These are phyloP conservation scores for Geotrypetes seraphini DNA, from an alignment of 2,797 vertebrate genomes.

Conservation along the genomic window DNA sequence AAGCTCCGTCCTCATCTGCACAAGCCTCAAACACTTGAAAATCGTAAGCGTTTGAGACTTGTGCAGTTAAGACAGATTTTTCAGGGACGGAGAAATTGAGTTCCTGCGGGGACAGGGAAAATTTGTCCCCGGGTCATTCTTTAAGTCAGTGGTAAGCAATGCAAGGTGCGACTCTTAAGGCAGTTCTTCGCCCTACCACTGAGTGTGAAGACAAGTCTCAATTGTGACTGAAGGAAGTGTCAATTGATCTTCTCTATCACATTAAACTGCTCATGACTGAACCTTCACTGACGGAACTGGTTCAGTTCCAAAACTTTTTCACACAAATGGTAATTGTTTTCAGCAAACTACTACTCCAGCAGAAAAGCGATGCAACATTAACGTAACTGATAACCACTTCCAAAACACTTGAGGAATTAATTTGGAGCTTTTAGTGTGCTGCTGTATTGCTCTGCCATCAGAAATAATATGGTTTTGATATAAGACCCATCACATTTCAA, in stretches of 20 bases:
- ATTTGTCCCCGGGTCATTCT: too few relatives aligned
- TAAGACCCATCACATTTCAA: neutral
- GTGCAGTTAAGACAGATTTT: too few relatives aligned
- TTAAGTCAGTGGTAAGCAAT: too few relatives aligned
- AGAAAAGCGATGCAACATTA: constrained; percentile 29
- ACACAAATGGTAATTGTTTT: constrained; percentile 27
- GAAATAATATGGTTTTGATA: constrained; percentile 1
- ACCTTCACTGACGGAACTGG: constrained; percentile 21
- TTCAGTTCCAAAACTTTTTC: constrained; percentile 24
- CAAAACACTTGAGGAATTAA: constrained; percentile 3
- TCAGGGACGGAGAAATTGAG: too few relatives aligned
- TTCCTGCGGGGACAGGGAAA: too few relatives aligned
- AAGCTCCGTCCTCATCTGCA: too few relatives aligned
- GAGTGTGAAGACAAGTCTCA: too few relatives aligned
- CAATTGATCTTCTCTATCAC: constrained; percentile 19
- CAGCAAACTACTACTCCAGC: constrained; percentile 15
- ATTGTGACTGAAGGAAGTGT: neutral
- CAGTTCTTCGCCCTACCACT: too few relatives aligned
- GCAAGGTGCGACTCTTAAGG: too few relatives aligned
- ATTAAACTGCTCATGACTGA: constrained; percentile 16
- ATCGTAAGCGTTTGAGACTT: too few relatives aligned
- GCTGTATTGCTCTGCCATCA: neutral
- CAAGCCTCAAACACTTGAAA: too few relatives aligned
- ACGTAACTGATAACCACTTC: constrained; percentile 19
- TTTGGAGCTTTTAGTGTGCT: too few relatives aligned